phyloP scores from a whole-genome alignment of 2,113 vertebrate species.

The Pygoscelis antarcticus region DNA sequence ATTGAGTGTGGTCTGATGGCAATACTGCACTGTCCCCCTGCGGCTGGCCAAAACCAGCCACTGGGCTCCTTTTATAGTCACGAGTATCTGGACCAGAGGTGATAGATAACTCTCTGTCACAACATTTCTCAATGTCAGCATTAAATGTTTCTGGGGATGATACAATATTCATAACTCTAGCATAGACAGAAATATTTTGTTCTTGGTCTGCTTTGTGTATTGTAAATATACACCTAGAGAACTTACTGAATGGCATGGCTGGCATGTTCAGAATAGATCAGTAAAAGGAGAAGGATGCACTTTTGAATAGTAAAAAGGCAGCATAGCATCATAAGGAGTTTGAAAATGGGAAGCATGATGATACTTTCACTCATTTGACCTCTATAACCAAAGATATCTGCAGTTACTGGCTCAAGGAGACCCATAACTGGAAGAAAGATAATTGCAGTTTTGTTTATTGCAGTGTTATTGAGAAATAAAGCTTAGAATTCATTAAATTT shows the following conservation, averaged over 20 bases:
- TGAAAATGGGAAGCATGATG: neutral
- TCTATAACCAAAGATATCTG: neutral
- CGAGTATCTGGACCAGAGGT: neutral
- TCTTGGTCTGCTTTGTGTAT: neutral
- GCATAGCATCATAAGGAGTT: neutral
- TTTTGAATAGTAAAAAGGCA: neutral
- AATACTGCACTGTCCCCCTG: neutral
- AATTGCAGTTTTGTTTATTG: neutral
- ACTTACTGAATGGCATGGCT: neutral
- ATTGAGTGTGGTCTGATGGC: neutral
- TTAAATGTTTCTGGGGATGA: neutral
- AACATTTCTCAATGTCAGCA: neutral
- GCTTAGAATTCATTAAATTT: constrained; percentile 29
- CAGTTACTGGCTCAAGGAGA: neutral
- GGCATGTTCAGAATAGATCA: neutral
- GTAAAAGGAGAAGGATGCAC: neutral
- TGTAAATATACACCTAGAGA: neutral
- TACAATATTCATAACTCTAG: neutral
- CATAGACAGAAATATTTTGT: neutral
- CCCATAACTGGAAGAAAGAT: neutral
- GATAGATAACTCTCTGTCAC: neutral
- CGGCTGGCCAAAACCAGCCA: neutral
- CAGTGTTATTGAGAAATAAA: constrained; percentile 17
- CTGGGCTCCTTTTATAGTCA: neutral
- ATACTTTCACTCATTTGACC: neutral